Evolutionary conservation across 1,140 invertebrate genomes (phyloP).

Genomic region (Magallana angulata): DNA sequence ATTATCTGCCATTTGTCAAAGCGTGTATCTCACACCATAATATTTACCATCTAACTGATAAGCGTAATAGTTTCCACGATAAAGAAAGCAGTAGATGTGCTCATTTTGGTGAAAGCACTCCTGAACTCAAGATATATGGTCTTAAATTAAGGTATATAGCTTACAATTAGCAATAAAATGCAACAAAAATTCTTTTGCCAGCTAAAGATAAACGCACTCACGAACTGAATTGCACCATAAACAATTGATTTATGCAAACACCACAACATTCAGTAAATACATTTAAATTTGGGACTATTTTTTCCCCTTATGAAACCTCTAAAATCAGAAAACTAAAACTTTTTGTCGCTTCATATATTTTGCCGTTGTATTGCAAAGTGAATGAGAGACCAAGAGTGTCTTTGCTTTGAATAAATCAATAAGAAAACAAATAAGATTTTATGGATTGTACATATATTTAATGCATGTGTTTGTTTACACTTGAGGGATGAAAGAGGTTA

Average conservation of each 20-base stretch:
- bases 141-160: background rate
- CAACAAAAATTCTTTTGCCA: background rate
- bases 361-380: no score
- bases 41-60: constrained; percentile 2
- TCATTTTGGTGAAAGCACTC: background rate
- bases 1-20: constrained; percentile 6
- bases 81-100: background rate
- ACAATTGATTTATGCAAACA: no score
- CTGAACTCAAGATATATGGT: background rate
- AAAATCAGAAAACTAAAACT: no score
- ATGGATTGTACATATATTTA: constrained; percentile 23
- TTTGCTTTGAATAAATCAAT: constrained; percentile 2
- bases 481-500: background rate
- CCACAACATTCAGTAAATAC: no score
- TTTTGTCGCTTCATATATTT: no score
- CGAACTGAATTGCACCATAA: no score
- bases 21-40: constrained; percentile 6
- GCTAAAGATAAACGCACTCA: no score
- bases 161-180: constrained; percentile 21
- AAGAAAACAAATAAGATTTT: background rate
- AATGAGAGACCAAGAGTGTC: background rate
- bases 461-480: constrained; percentile 21
- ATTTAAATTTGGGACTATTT: no score
- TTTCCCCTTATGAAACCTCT: no score
- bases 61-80: background rate